A percentile compares a stretch with the other conserved stretches of the same genome.
Evolutionary conservation across 2,113 vertebrate species (phyloP).

Genomic region (Holacanthus passer): DNA sequence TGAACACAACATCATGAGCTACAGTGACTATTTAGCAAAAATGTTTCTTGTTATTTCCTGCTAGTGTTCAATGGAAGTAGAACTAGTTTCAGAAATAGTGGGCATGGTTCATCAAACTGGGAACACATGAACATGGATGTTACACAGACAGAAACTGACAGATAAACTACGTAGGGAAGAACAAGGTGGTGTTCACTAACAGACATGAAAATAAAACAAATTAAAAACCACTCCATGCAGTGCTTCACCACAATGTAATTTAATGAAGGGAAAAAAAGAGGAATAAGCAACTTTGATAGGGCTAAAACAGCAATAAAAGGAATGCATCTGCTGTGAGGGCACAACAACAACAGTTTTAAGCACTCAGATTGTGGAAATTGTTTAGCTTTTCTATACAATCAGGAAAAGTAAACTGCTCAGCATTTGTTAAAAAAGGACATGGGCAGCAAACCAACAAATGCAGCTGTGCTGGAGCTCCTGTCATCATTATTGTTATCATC

Average conservation of each 20-base stretch:
- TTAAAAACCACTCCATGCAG: background rate
- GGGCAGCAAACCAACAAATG: conserved; percentile 49
- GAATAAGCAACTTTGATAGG: conserved; percentile 10
- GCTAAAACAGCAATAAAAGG: conserved; percentile 6
- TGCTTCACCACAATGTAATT: background rate
- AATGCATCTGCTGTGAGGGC: conserved; percentile 12
- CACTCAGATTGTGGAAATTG: conserved; percentile 3
- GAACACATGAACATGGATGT: background rate
- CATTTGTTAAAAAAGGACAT: conserved; percentile 37
- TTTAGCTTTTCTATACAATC: conserved; percentile 15
- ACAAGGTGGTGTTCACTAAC: background rate
- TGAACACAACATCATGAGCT: background rate
- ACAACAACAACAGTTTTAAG: background rate
- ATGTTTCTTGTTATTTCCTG: conserved; percentile 3
- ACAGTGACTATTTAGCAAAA: background rate
- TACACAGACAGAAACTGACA: background rate
- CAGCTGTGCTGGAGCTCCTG: conserved; percentile 20
- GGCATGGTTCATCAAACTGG: background rate
- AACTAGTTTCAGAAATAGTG: background rate
- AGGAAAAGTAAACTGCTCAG: conserved; percentile 34
- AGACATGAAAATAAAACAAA: background rate
- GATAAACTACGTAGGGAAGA: background rate
- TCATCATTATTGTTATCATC: too few species aligned
- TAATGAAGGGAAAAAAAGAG: background rate
- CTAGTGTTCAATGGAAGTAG: background rate